A percentile compares a stretch with the other conserved stretches of the same genome.
Conservation (phyloP, 2,797 vertebrate species). For the Bradypus variegatus region DNA sequence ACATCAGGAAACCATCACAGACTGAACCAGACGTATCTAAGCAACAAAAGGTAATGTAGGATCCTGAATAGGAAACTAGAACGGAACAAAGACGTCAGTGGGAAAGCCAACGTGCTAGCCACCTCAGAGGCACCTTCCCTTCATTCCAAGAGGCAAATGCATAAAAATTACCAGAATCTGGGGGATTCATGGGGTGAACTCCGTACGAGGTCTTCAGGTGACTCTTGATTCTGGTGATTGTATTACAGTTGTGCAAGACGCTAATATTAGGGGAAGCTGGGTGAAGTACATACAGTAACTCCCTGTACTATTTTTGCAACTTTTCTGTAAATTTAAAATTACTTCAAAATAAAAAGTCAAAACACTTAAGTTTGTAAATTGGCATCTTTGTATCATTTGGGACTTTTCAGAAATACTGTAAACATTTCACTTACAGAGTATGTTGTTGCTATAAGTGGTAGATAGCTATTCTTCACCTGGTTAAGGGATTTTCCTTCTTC, state of each 20-base stretch:
- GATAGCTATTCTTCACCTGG: neutral
- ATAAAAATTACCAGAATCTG: neutral
- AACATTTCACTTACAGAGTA: neutral
- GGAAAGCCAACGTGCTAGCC: neutral
- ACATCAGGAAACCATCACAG: neutral
- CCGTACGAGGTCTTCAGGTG: neutral
- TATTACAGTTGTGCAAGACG: neutral
- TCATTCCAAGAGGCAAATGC: slow-evolving; percentile 21
- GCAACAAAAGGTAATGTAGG: neutral
- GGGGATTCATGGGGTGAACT: neutral
- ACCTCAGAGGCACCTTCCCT: slow-evolving; percentile 11
- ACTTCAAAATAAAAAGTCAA: neutral
- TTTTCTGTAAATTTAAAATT: neutral
- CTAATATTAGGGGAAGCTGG: neutral
- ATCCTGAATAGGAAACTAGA: neutral
- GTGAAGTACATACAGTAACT: neutral
- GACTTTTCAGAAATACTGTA: neutral
- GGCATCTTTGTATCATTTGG: neutral
- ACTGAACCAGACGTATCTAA: neutral
- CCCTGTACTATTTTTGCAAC: neutral
- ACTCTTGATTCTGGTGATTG: neutral
- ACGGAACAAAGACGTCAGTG: neutral
- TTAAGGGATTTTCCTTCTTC: neutral
- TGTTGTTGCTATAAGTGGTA: neutral
- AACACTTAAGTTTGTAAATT: neutral